phyloP scores from a whole-genome alignment of 2,888 invertebrate species.

The Bellardia bayeri region DNA sequence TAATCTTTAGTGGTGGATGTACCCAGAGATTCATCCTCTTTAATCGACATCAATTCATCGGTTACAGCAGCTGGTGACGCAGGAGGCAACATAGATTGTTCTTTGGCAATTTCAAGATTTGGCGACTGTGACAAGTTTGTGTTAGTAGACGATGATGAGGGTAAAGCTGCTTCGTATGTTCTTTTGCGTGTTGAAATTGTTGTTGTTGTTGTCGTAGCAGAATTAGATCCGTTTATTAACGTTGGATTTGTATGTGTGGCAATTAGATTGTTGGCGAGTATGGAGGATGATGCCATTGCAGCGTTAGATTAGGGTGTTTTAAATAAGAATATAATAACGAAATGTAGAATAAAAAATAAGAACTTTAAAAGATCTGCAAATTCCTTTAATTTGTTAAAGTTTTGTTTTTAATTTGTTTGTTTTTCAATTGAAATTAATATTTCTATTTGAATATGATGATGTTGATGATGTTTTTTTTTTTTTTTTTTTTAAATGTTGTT shows the following conservation, averaged over 20 bases:
- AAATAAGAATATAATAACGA: slow-evolving; percentile 57
- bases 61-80: slow-evolving; percentile 49
- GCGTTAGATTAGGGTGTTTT: slow-evolving; percentile 47
- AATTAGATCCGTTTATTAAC: slow-evolving; percentile 71
- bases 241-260: slow-evolving; percentile 77
- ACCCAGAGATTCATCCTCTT: slow-evolving; percentile 51
- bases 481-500: slow-evolving; percentile 36
- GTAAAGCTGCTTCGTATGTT: slow-evolving; percentile 82
- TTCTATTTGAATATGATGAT: slow-evolving; percentile 37
- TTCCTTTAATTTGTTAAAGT: not conserved
- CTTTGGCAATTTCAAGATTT: slow-evolving; percentile 63
- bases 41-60: slow-evolving; percentile 59
- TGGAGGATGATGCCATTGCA: slow-evolving; percentile 83
- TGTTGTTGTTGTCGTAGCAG: slow-evolving; percentile 69
- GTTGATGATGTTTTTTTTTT: slow-evolving; percentile 2
- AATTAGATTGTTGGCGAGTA: slow-evolving; percentile 82
- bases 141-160: slow-evolving; percentile 57
- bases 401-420: not conserved
- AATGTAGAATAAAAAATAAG: slow-evolving; percentile 44
- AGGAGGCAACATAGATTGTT: slow-evolving; percentile 70
- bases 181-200: slow-evolving; percentile 81
- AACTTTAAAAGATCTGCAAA: slow-evolving; percentile 16
- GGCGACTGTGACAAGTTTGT: slow-evolving; percentile 63
- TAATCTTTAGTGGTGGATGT: slow-evolving; percentile 77
- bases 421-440: slow-evolving; percentile 44